These are phyloP conservation scores for Cephus pygmeus DNA, from an alignment of 2,888 invertebrate species.

Conservation along the genomic window DNA sequence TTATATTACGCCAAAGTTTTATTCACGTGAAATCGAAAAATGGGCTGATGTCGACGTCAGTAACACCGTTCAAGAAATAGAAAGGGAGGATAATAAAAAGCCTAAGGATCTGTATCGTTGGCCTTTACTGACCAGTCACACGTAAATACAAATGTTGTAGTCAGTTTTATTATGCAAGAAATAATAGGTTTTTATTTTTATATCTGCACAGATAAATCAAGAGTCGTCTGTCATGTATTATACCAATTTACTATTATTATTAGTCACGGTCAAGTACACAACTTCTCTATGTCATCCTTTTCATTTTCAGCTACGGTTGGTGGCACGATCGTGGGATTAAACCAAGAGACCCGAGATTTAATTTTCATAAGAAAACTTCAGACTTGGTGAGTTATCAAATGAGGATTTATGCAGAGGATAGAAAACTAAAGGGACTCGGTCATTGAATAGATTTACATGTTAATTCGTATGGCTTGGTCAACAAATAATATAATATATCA, in stretches of 20 bases:
- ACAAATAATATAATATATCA: background rate
- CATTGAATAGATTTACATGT: conserved; percentile 19
- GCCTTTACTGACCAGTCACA: conserved; percentile 51
- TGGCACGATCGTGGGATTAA: conserved; percentile 52
- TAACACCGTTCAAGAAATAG: conserved; percentile 33
- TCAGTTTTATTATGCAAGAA: background rate
- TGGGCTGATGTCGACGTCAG: conserved; percentile 26
- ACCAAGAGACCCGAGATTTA: conserved; percentile 42
- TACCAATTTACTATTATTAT: conserved; percentile 4
- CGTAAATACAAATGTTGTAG: conserved; percentile 34
- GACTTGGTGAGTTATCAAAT: conserved; percentile 49
- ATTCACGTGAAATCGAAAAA: conserved; percentile 38
- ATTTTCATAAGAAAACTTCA: conserved; percentile 52
- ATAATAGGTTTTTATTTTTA: background rate
- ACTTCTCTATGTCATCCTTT: background rate
- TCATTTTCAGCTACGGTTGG: conserved; percentile 53
- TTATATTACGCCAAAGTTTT: conserved; percentile 53
- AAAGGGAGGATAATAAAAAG: conserved; percentile 36
- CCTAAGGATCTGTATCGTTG: conserved; percentile 40
- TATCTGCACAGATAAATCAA: conserved; percentile 5
- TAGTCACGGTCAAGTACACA: conserved; percentile 2
- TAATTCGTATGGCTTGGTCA: background rate
- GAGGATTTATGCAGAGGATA: conserved; percentile 51
- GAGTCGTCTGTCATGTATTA: background rate
- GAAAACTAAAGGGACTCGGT: conserved; percentile 39